phyloP scores from a whole-genome alignment of 2,113 vertebrate species.

The Cyphomyrus plagiostoma region DNA sequence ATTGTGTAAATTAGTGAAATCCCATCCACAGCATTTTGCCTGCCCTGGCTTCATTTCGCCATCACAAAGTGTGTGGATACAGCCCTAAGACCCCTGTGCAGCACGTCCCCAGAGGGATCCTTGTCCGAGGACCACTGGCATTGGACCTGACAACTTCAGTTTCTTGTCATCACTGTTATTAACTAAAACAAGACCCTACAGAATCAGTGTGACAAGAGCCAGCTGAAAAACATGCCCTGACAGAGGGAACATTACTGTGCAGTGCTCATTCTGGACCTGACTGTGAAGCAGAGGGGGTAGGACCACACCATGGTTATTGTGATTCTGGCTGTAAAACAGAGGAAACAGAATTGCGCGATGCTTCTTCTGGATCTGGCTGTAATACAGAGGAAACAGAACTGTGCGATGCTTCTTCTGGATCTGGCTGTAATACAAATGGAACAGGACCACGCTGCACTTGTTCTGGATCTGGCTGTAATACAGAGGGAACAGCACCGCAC shows the following conservation, averaged over 20 bases:
- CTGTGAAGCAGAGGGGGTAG: neutral
- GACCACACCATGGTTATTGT: neutral
- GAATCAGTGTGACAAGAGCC: neutral
- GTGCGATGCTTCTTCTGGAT: neutral
- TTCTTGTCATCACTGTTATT: neutral
- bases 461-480: neutral
- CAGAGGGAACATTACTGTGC: neutral
- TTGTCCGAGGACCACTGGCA: neutral
- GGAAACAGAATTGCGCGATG: neutral
- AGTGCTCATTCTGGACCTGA: neutral
- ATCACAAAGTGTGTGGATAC: neutral
- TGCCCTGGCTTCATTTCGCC: neutral
- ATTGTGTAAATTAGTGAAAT: neutral
- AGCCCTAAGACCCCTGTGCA: neutral
- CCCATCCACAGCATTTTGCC: neutral
- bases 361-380: constrained; percentile 2
- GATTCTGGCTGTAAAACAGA: neutral
- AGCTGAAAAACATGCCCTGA: neutral
- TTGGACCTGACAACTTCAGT: neutral
- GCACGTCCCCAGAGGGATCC: neutral
- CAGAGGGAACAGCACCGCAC: too few species aligned
- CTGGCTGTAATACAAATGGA: neutral
- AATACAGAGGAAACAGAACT: neutral
- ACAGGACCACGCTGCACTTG: neutral
- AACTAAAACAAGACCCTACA: neutral